Evolutionary conservation across 2,797 vertebrate genomes (phyloP).

Genomic region (Muscicapa striata): DNA sequence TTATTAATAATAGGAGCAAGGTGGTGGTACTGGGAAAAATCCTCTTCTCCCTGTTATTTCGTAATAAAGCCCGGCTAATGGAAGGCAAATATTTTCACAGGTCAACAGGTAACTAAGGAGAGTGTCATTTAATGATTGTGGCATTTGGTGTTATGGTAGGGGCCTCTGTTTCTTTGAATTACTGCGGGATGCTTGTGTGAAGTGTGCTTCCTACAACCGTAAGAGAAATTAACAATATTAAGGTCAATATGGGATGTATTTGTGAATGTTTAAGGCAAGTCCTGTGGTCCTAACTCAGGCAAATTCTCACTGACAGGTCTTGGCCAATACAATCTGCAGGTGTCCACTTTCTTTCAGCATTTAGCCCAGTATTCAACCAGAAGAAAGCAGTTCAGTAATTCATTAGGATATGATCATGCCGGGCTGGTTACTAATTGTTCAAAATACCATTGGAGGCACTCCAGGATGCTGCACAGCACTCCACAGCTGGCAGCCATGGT

Average conservation of each 20-base stretch:
- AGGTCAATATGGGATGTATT: neutral
- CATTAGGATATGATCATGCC: constrained; percentile 70
- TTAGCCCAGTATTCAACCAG: constrained; percentile 65
- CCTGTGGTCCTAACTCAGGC: constrained; percentile 9
- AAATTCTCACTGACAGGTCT: constrained; percentile 57
- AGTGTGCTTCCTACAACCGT: neutral
- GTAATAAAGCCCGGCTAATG: constrained; percentile 23
- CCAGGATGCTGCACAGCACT: constrained; percentile 67
- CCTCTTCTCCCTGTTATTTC: neutral
- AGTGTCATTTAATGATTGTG: neutral
- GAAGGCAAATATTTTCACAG: constrained; percentile 6
- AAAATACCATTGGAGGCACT: constrained; percentile 65
- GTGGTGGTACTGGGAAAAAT: neutral
- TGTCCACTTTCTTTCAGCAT: constrained; percentile 66
- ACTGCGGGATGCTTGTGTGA: neutral
- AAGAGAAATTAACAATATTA: constrained; percentile 2
- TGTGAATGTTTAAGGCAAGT: neutral
- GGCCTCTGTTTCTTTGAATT: neutral
- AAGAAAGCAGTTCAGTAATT: constrained; percentile 68
- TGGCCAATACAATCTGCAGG: constrained; percentile 64
- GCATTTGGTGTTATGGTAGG: neutral
- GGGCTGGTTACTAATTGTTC: constrained; percentile 69
- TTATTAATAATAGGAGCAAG: constrained; percentile 5
- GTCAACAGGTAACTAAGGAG: constrained; percentile 36
- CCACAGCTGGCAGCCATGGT: constrained; percentile 63